phyloP scores from a whole-genome alignment of 2,113 vertebrate genomes.

The Promerops cafer region DNA sequence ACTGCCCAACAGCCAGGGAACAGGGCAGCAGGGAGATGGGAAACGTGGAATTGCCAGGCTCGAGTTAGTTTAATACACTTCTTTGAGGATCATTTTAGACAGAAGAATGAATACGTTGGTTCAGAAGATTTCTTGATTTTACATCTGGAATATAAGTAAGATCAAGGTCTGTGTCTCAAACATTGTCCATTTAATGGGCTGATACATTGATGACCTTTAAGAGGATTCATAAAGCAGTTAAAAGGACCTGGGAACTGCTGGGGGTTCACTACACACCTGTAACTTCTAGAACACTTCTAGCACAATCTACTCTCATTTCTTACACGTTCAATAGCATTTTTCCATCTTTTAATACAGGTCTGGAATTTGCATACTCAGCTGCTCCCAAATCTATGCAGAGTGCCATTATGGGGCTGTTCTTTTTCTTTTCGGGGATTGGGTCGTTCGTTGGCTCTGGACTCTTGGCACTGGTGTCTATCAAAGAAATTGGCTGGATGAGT shows the following conservation, averaged over 20 bases:
- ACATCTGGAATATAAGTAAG: neutral
- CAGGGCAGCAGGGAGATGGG: neutral
- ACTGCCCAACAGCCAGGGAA: neutral
- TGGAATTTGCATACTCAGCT: conserved; percentile 96
- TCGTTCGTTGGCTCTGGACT: conserved; percentile 95
- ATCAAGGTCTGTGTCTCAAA: neutral
- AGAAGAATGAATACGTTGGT: neutral
- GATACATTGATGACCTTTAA: neutral
- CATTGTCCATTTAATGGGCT: neutral
- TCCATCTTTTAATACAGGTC: conserved; percentile 70
- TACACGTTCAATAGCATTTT: neutral
- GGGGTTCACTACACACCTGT: neutral
- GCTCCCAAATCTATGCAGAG: conserved; percentile 98
- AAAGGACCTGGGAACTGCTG: neutral
- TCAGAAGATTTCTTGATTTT: neutral
- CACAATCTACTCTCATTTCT: neutral
- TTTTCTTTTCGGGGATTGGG: conserved; percentile 96
- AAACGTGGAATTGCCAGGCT: rapidly evolving
- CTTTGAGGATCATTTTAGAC: neutral
- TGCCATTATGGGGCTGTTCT: conserved; percentile 96
- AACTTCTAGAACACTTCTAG: neutral
- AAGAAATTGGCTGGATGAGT: conserved; percentile 93
- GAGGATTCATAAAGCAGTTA: neutral
- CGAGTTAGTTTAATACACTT: neutral
- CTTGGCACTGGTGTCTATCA: conserved; percentile 86